phyloP scores from a whole-genome alignment of 2,888 invertebrate species.

The Trilocha varians region DNA sequence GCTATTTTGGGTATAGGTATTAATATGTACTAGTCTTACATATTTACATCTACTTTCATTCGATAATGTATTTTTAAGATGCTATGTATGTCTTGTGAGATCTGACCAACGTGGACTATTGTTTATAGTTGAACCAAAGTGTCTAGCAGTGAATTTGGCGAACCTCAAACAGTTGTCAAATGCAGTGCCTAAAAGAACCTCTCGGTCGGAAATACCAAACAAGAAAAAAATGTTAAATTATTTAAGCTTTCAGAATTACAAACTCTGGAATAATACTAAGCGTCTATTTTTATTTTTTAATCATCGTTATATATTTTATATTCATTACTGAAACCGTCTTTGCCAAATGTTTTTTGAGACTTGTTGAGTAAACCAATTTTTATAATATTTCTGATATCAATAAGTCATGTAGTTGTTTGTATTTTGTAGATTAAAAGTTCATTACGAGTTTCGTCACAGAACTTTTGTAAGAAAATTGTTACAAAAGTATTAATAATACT shows the following conservation, averaged over 20 bases:
- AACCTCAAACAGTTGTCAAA: slow-evolving; percentile 23
- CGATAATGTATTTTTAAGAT: slow-evolving; percentile 23
- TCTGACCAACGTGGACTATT: slow-evolving; percentile 20
- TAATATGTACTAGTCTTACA: slow-evolving; percentile 51
- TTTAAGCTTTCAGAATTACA: slow-evolving; percentile 51
- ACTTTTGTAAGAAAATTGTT: neutral
- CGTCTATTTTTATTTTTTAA: slow-evolving; percentile 47
- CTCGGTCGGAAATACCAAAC: slow-evolving; percentile 38
- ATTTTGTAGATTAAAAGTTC: neutral
- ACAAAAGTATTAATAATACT: neutral
- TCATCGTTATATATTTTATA: slow-evolving; percentile 41
- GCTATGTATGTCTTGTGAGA: slow-evolving; percentile 21
- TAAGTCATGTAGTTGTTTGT: neutral
- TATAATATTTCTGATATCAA: slow-evolving; percentile 39
- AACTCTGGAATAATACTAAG: slow-evolving; percentile 43
- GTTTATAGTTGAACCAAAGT: slow-evolving; percentile 14
- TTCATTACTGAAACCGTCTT: slow-evolving; percentile 45
- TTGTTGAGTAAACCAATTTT: slow-evolving; percentile 14
- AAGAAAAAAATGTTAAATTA: slow-evolving; percentile 37
- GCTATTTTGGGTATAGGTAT: slow-evolving; percentile 46
- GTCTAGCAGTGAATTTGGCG: slow-evolving; percentile 33
- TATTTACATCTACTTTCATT: slow-evolving; percentile 26
- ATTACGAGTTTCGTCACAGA: neutral
- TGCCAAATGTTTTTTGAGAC: slow-evolving; percentile 60
- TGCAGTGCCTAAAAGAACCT: slow-evolving; percentile 66